Base-by-base conservation (phyloP, 2,797 vertebrate species). In the Tangara arthus region DNA sequence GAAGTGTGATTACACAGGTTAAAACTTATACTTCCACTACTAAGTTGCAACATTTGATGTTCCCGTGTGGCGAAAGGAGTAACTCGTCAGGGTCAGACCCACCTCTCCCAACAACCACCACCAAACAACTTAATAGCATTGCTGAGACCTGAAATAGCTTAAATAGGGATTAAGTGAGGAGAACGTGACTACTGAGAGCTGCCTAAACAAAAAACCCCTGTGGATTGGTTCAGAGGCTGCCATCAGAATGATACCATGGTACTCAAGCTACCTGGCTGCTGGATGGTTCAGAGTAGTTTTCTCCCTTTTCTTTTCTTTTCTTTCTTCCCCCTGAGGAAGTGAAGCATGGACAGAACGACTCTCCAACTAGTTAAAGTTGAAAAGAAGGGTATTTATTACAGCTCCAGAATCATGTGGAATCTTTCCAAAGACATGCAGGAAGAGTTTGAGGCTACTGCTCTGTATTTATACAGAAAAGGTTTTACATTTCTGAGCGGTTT, bases 301-400 rank as follows among this genome's bases (percentile, higher is more conserved):
- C 1, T 37, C 9, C 2, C 8, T 22, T 20, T 15, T 5, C 4
- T 20, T 24, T 9, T 5, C 5, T 39, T 52, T 47, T 8, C 1
- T 57, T 37, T 37, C 24, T n/a, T 10, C 2, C 9, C 2, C 2
- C 8, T 1, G 0, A n/a, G 5, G 8, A 8, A 9, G 23, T 57
- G 34, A 57, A 57, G 34, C 34, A 8, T 35, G 34, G 34, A 35
- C 15, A 35, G 15, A 26, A 18, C 6, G 3, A 50, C 49, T 50
- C 49, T 50, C 47, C 47, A 50, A 4, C 34, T 57, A 34, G n/a
- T 56, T 56, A 24, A 56, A 56, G 55, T 34, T 34, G 55, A 34
- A 56, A 56, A 34, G 55, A 34, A 24, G 22, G 14, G 22, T 34
- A 56, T n/a, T 55, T 55, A 23, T 56, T 35, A 35, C 23, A 57